These are phyloP conservation scores for Stigmatopora nigra DNA, from an alignment of 2,113 vertebrate species.

Conservation along the genomic window DNA sequence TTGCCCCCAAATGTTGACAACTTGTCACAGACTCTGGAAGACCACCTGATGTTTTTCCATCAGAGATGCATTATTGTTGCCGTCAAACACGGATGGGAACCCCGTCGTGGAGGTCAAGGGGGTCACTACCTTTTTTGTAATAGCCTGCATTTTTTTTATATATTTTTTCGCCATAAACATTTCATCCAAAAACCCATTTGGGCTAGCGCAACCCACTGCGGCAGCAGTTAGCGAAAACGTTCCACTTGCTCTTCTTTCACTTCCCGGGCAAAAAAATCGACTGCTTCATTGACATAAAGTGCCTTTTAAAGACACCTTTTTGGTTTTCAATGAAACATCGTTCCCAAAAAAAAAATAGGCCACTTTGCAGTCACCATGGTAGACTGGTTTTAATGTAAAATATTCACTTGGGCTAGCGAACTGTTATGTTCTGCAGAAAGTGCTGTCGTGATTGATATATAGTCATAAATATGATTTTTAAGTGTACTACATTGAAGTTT, in stretches of 20 bases:
- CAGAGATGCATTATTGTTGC: constrained; percentile 31
- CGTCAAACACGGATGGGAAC: constrained; percentile 22
- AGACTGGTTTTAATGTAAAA: background rate
- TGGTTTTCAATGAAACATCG: background rate
- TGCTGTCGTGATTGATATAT: too few species aligned
- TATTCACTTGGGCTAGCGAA: too few species aligned
- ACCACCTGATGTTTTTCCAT: constrained; percentile 47
- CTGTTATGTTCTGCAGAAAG: too few species aligned
- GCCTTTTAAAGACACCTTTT: constrained; percentile 10
- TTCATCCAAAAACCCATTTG: constrained; percentile 31
- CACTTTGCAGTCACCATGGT: background rate
- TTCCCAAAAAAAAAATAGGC: background rate
- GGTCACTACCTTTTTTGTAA: constrained; percentile 15
- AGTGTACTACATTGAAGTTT: too few species aligned
- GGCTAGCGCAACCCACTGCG: constrained; percentile 24
- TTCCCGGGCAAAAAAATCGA: constrained; percentile 7
- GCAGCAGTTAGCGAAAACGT: constrained; percentile 14
- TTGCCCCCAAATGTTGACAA: constrained; percentile 9
- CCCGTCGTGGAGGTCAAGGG: constrained; percentile 11
- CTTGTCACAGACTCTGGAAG: background rate
- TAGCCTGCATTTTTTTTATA: constrained; percentile 23
- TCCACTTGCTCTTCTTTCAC: constrained; percentile 7
- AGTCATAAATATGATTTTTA: too few species aligned
- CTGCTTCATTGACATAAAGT: constrained; percentile 20
- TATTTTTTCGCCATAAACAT: constrained; percentile 9